Conservation (phyloP, 1,140 invertebrate genomes). For the Galendromus occidentalis region DNA sequence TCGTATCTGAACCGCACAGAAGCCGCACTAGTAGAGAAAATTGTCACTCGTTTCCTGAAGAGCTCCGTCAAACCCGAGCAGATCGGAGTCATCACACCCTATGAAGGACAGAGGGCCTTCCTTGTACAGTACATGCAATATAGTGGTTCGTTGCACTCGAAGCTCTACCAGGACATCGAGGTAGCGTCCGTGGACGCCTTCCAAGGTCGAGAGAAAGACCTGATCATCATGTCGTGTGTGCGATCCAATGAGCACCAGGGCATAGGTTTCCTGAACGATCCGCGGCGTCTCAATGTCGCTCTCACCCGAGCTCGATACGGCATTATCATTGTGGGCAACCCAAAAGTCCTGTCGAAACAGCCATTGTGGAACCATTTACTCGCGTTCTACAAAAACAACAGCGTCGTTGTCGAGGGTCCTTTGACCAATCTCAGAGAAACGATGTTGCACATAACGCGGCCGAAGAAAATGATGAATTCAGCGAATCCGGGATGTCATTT, state of each 20-base stretch:
- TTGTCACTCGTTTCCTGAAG: conserved; percentile 76
- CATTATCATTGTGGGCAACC: conserved; percentile 96
- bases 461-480: conserved; percentile 65
- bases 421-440: conserved; percentile 92
- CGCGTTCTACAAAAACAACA: conserved; percentile 93
- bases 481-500: conserved; percentile 88
- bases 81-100: conserved; percentile 98
- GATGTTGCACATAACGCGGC: conserved; percentile 88
- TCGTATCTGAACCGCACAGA: conserved; percentile 96
- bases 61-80: conserved; percentile 91
- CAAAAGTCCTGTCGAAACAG: conserved; percentile 93
- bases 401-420: conserved; percentile 91
- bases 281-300: conserved; percentile 88
- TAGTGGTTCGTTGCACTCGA: conserved; percentile 84
- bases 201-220: conserved; percentile 83
- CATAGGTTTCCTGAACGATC: conserved; percentile 88
- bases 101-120: conserved; percentile 95
- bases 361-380: conserved; percentile 95
- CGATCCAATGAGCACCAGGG: conserved; percentile 78
- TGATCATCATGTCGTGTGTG: conserved; percentile 75
- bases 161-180: conserved; percentile 95
- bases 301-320: conserved; percentile 92
- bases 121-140: conserved; percentile 97
- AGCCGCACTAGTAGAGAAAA: conserved; percentile 93
- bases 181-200: conserved; percentile 99